Base-by-base conservation (phyloP, 2,113 vertebrate genomes). In the Hippocampus comes region DNA sequence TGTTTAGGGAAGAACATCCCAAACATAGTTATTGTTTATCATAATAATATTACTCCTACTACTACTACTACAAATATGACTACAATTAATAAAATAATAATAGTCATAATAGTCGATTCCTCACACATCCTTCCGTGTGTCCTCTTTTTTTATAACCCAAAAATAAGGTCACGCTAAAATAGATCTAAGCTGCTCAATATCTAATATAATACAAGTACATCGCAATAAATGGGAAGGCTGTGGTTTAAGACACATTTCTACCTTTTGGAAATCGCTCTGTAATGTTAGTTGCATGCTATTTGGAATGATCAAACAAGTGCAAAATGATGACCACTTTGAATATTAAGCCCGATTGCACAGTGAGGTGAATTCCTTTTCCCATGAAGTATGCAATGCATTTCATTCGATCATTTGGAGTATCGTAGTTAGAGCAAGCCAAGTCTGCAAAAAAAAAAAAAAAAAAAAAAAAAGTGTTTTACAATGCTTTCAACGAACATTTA, bases 21-120 rank as follows among this genome's bases (percentile, higher is more conserved):
- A 75, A 85, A 73, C 60, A 82, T 88, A 88, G 90, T 86, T 90
- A 87, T 65, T n/a, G 38, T 75, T 86, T 87, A 89, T 90, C 87
- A 88, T 88, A 80, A 79, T 5, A 21, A 49, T 18, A 48, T 17
- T 48, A 15, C 14, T 48, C 30, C 30, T 34, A 34, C 30, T 34
- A 48, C 12, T 48, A 48, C 12, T 46, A 46, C 43, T 46, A 46
- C 12, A 46, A 46, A 12, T 49, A 38, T 38, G 0, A 38, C 34
- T 49, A 49, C 15, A 49, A 17, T 49, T 17, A 3, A 4, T 17
- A 49, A 1, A 15, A 49, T 49, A 15, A 49, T 49, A 49, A 17
- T 18, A 49, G 2, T 43, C 11, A 43, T 46, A 46, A 12, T 18
- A 20, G 15, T 15, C 14, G 4, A 17, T 51, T 6, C 48, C 15